phyloP scores from a whole-genome alignment of 2,888 invertebrate genomes.

The Eilema caniola region DNA sequence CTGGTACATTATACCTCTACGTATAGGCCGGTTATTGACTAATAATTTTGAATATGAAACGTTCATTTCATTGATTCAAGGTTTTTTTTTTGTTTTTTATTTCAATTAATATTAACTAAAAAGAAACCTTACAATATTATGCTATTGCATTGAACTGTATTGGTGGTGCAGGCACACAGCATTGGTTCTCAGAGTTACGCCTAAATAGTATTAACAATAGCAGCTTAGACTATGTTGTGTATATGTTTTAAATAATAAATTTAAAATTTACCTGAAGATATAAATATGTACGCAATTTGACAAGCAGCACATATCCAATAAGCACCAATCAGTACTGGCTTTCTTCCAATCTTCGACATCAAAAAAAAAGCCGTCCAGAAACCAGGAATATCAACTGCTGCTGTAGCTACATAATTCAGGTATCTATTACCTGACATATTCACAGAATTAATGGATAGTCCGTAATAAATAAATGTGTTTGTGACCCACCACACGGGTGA shows the following conservation, averaged over 20 bases:
- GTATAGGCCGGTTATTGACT: no score
- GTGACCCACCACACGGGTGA: slow-evolving; percentile 89
- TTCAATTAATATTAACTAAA: no score
- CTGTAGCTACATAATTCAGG: slow-evolving; percentile 88
- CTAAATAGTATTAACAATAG: no score
- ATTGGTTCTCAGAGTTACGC: no score
- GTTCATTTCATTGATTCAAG: no score
- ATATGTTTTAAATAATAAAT: slow-evolving; percentile 43
- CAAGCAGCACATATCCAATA: slow-evolving; percentile 87
- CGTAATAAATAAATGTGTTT: slow-evolving; percentile 89
- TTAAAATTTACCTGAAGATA: slow-evolving; percentile 75
- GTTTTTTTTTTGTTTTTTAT: no score
- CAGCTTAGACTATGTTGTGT: no score
- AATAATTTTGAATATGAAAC: no score
- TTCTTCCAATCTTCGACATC: slow-evolving; percentile 88
- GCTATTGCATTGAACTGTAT: no score
- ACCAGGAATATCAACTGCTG: slow-evolving; percentile 90
- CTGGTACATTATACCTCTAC: no score
- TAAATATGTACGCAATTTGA: slow-evolving; percentile 85
- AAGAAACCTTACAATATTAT: no score
- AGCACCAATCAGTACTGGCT: slow-evolving; percentile 84
- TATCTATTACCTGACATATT: slow-evolving; percentile 89
- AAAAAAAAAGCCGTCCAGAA: slow-evolving; percentile 87
- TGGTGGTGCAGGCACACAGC: no score
- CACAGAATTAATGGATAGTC: slow-evolving; percentile 89